Percentiles rank a stretch among this genome's conserved stretches.
These are phyloP conservation scores for Lithobates sylvaticus DNA, from an alignment of 2,797 vertebrate species.

Conservation along the genomic window DNA sequence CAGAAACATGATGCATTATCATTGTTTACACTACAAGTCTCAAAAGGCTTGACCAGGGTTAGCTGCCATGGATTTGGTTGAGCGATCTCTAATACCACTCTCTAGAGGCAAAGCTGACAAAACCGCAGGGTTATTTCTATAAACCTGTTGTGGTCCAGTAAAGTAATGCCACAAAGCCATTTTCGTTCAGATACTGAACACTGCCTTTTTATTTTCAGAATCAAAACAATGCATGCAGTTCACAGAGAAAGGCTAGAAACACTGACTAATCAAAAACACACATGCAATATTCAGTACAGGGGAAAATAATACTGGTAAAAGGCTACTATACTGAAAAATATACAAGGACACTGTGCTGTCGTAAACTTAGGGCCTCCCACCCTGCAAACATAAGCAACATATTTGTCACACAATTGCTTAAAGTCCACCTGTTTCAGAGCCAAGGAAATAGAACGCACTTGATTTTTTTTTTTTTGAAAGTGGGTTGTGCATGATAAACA, in stretches of 20 bases:
- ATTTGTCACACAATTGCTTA: no score
- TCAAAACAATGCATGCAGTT: background rate
- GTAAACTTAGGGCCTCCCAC: no score
- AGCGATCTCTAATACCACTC: conserved; percentile 37
- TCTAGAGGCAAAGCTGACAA: conserved; percentile 22
- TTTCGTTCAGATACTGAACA: background rate
- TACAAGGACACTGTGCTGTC: background rate
- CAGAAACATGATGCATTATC: conserved; percentile 35
- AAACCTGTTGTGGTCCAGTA: conserved; percentile 18
- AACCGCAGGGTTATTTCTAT: conserved; percentile 16
- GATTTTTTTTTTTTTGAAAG: no score
- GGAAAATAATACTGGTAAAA: background rate
- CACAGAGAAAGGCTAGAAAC: background rate
- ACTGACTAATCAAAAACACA: background rate
- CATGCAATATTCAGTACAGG: background rate
- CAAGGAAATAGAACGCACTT: no score
- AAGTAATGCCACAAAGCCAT: background rate
- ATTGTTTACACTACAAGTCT: conserved; percentile 29
- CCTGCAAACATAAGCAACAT: no score
- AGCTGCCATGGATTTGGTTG: conserved; percentile 33
- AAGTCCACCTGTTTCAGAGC: no score
- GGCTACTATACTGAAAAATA: background rate
- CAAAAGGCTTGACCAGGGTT: conserved; percentile 21
- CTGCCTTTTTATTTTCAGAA: background rate
- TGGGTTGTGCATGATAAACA: no score